Conservation (phyloP, 2,113 vertebrate species). For the Climacteris rufus region DNA sequence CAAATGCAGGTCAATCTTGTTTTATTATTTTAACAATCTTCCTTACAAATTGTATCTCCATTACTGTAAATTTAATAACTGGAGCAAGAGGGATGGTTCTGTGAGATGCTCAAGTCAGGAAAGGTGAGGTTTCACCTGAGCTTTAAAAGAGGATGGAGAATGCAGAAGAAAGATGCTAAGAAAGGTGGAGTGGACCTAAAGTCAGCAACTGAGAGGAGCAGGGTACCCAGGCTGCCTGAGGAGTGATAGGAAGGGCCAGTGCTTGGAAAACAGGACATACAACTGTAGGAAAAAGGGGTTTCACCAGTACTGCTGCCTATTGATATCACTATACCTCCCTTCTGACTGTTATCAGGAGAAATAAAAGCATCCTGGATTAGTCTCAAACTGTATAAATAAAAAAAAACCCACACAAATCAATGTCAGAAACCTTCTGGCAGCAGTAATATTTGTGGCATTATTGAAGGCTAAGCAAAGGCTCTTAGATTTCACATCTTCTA, state of each 20-base stretch:
- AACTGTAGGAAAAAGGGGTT: neutral
- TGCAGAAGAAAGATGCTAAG: neutral
- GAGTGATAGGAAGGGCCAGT: neutral
- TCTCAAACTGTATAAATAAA: neutral
- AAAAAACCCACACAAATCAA: fast-evolving
- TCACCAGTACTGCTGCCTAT: neutral
- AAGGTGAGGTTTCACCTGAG: neutral
- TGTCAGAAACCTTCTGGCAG: neutral
- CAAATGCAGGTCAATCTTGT: neutral
- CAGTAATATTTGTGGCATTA: neutral
- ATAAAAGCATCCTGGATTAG: neutral
- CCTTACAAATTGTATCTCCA: neutral
- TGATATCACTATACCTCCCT: neutral
- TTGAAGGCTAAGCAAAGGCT: neutral
- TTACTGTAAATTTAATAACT: neutral
- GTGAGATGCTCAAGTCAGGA: neutral
- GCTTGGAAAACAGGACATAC: neutral
- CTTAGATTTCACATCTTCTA: neutral
- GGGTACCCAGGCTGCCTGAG: neutral
- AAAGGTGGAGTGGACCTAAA: neutral
- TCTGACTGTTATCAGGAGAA: neutral
- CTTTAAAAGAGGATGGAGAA: neutral
- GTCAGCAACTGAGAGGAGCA: neutral
- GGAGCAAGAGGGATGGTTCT: neutral
- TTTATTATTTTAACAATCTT: conserved; percentile 11